A percentile compares a stretch with the other conserved stretches of the same genome.
Conservation (phyloP, 2,888 invertebrate genomes). For the Eupithecia subfuscata region DNA sequence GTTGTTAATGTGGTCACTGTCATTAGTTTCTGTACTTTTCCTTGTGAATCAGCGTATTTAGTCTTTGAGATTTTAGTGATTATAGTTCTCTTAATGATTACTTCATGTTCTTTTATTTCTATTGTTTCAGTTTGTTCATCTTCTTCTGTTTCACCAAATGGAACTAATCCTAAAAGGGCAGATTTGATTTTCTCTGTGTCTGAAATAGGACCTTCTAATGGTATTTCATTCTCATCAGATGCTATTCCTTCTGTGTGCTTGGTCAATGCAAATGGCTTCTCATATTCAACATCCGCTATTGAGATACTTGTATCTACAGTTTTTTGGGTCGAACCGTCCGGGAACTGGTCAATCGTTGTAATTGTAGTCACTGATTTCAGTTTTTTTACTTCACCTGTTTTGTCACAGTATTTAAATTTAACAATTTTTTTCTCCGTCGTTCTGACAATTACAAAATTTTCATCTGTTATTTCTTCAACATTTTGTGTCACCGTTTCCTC, state of each 20-base stretch:
- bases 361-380: slow-evolving; percentile 52
- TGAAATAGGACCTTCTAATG: neutral
- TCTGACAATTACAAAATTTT: slow-evolving; percentile 43
- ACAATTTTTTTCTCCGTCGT: slow-evolving; percentile 42
- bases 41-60: slow-evolving; percentile 45
- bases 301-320: slow-evolving; percentile 48
- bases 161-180: slow-evolving; percentile 31
- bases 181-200: slow-evolving; percentile 26
- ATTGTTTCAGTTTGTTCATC: slow-evolving; percentile 37
- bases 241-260: slow-evolving; percentile 10
- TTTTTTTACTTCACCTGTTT: slow-evolving; percentile 47
- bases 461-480: slow-evolving; percentile 47
- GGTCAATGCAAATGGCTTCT: slow-evolving; percentile 7
- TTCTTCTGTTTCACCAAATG: slow-evolving; percentile 38
- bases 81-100: slow-evolving; percentile 33
- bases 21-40: slow-evolving; percentile 48
- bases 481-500: slow-evolving; percentile 50
- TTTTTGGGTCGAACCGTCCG: slow-evolving; percentile 54
- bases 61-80: slow-evolving; percentile 43
- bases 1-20: slow-evolving; percentile 47
- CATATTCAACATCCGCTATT: slow-evolving; percentile 22
- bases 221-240: neutral
- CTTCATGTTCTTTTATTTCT: slow-evolving; percentile 41
- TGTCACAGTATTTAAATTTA: slow-evolving; percentile 53
- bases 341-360: slow-evolving; percentile 56